Percentiles rank a stretch among this genome's conserved stretches.
These are phyloP conservation scores for Drosophila elegans DNA, from an alignment of 1,140 invertebrate species.

Conservation along the genomic window DNA sequence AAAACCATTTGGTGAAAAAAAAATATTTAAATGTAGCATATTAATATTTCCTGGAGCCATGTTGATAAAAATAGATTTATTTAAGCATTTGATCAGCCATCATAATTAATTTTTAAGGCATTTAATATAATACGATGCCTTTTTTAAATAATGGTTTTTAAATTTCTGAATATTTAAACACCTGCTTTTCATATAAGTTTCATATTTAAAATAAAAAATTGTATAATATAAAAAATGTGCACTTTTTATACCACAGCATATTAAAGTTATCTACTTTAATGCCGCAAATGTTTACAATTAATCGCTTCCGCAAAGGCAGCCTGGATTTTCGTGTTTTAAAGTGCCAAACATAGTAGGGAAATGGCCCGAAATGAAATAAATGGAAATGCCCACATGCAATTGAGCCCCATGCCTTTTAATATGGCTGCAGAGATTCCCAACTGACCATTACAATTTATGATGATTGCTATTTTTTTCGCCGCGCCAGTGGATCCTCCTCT, in stretches of 20 bases:
- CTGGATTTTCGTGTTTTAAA: constrained; percentile 36
- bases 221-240: too few relatives aligned
- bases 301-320: constrained; percentile 35
- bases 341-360: constrained; percentile 42
- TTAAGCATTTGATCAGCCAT: too few relatives aligned
- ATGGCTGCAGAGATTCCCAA: constrained; percentile 56
- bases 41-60: too few relatives aligned
- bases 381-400: constrained; percentile 47
- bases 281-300: constrained; percentile 10
- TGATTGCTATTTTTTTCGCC: constrained; percentile 62
- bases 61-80: too few relatives aligned
- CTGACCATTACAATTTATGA: constrained; percentile 78
- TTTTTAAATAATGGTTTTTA: too few relatives aligned
- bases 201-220: too few relatives aligned
- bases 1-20: background rate
- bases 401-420: constrained; percentile 23
- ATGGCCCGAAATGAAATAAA: constrained; percentile 44
- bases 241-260: background rate
- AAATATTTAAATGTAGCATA: background rate
- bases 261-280: background rate
- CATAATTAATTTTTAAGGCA: too few relatives aligned
- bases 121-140: too few relatives aligned
- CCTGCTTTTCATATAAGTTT: too few relatives aligned
- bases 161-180: too few relatives aligned
- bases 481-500: background rate